Base-by-base conservation (phyloP, 2,797 vertebrate species). In the Poliocrania exsul region DNA sequence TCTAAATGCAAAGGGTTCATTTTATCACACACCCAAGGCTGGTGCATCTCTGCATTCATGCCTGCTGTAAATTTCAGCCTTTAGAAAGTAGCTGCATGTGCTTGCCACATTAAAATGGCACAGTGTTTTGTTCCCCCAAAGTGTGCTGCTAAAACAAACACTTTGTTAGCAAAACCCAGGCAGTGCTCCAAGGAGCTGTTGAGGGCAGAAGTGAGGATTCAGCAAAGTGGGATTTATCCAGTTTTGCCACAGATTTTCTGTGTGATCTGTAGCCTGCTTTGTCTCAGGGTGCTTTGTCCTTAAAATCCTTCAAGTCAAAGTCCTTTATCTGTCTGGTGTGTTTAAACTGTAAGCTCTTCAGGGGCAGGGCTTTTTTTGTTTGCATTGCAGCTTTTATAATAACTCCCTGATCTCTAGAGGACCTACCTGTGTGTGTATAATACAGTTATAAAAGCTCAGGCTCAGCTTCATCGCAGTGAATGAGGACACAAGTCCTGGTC, bases 1-100 rank as follows among this genome's bases (percentile, higher is more conserved):
- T 54, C 70, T 79, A 31, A 92, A 96, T 81, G 73, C 69, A 78
- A 89, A 86, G 65, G 35, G 67, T 84, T 93, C 86, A 20, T 93
- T 93, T 81, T 54, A 89, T 81, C 71, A 50, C 74, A 17, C 33
- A 71, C 37, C 37, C 33, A 4, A 49, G 12, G 35, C 2, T 85
- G 85, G 65, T 1, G 20, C 85, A 37, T 66, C 53, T 26, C 78
- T 73, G 38, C 33, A 10, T 31, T 17, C 56, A 28, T 2, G 7
- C n/a, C 42, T 70, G 54, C 50, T 81, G 61, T 56, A 38, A 79
- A 66, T 46, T 49, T 82, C 35, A 37, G 60, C 40, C 61, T 90
- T 75, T 26, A 29, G 56, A 81, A 37, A 60, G 44, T 21, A 35
- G 56, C 72, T 67, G 60, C 23, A 2, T 60, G 69, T 1, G 6